Conservation (phyloP, 1,140 invertebrate genomes). For the Bombyx mandarina region DNA sequence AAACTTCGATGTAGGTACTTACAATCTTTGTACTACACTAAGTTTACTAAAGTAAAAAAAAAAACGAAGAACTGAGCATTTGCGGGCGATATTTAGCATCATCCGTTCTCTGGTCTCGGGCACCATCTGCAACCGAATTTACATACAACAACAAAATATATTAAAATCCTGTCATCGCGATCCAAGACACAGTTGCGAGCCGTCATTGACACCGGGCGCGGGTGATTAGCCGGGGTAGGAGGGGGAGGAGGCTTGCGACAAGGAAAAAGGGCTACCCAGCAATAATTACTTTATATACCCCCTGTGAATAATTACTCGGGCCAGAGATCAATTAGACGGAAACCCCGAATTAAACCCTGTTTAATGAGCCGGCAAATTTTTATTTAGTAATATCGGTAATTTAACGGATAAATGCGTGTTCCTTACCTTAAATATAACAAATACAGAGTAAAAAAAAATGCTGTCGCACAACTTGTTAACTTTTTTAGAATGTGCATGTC, state of each 20-base stretch:
- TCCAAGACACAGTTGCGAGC: conserved; percentile 44
- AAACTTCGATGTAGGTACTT: conserved; percentile 22
- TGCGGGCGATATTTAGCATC: conserved; percentile 2
- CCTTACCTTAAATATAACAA: no score
- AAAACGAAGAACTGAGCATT: not conserved
- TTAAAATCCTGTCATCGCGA: conserved; percentile 63
- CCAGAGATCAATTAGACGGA: conserved; percentile 54
- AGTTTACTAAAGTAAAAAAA: not conserved
- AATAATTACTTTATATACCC: conserved; percentile 62
- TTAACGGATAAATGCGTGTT: conserved; percentile 1
- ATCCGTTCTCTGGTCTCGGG: conserved; percentile 22
- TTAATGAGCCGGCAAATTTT: conserved; percentile 51
- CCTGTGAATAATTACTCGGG: conserved; percentile 62
- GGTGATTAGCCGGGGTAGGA: conserved; percentile 42
- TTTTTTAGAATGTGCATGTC: no score
- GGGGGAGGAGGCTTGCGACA: conserved; percentile 32
- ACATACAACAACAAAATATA: conserved; percentile 63
- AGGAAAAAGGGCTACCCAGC: conserved; percentile 60
- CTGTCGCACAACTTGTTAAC: no score
- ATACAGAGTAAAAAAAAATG: no score
- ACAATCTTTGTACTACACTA: not conserved
- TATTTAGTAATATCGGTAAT: conserved; percentile 8
- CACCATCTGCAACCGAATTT: conserved; percentile 51
- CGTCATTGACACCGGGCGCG: conserved; percentile 57
- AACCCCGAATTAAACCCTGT: conserved; percentile 41